phyloP scores from a whole-genome alignment of 1,140 invertebrate species.

The Gryllus bimaculatus region DNA sequence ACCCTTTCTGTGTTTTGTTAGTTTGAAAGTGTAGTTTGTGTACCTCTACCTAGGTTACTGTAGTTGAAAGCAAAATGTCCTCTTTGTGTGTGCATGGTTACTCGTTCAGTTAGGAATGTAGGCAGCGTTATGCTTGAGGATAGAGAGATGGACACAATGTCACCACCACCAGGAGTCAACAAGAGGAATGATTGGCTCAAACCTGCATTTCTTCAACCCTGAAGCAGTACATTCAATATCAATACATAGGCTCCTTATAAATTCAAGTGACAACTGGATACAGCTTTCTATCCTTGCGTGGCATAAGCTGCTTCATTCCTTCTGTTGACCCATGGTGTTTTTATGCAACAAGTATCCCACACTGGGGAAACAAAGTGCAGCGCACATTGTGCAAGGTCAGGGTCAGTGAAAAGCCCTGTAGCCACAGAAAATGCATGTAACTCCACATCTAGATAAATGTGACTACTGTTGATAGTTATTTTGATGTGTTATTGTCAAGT shows the following conservation, averaged over 20 bases:
- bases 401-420: neutral
- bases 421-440: neutral
- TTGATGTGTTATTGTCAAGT: no score
- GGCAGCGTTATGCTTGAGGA: neutral
- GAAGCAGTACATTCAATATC: neutral
- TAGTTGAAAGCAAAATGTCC: no score
- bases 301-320: conserved; percentile 3
- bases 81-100: no score
- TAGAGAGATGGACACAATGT: neutral
- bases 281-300: neutral
- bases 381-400: neutral
- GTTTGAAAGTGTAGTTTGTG: no score
- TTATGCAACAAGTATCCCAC: neutral
- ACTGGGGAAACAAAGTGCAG: neutral
- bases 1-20: no score
- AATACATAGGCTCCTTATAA: neutral
- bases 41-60: no score
- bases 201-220: neutral
- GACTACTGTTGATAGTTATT: no score
- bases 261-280: neutral
- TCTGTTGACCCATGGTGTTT: conserved; percentile 3
- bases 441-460: no score
- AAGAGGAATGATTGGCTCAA: conserved; percentile 4
- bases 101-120: neutral
- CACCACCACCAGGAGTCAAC: conserved; percentile 2